A percentile compares a stretch with the other conserved stretches of the same genome.
Conservation (phyloP, 2,888 invertebrate genomes). For the Flabesymbios commensalis region DNA sequence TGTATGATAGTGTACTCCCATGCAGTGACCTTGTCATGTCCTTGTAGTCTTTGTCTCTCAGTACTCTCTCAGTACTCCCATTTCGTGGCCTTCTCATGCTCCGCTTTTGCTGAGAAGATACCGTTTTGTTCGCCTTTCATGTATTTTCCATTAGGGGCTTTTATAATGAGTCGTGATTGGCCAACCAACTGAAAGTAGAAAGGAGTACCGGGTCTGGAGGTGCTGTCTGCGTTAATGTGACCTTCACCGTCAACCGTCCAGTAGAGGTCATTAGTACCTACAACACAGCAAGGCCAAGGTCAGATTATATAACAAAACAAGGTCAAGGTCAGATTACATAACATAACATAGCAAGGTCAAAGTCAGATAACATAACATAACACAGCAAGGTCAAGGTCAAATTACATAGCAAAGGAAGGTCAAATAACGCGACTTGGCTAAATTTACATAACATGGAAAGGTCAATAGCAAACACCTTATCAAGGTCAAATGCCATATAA, state of each 20-base stretch:
- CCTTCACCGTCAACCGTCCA: conserved; percentile 90
- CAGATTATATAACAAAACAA: not conserved
- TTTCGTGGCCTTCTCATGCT: conserved; percentile 27
- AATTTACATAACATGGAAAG: too few species aligned
- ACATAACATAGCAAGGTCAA: not conserved
- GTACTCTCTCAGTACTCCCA: conserved; percentile 42
- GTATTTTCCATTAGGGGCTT: conserved; percentile 69
- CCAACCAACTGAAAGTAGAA: conserved; percentile 92
- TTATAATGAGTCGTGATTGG: conserved; percentile 90
- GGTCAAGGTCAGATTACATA: not conserved
- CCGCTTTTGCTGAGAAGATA: conserved; percentile 43
- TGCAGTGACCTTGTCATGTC: too few species aligned
- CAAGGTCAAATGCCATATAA: too few species aligned
- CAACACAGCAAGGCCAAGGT: conserved; percentile 24
- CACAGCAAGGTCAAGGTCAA: not conserved
- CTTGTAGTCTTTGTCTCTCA: too few species aligned
- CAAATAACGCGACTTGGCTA: too few species aligned
- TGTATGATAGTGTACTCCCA: too few species aligned
- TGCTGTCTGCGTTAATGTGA: conserved; percentile 79
- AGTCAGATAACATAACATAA: not conserved
- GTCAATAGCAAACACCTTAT: too few species aligned
- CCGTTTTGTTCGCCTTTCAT: conserved; percentile 60
- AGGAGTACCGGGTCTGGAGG: conserved; percentile 78
- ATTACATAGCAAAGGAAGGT: too few species aligned
- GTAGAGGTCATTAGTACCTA: conserved; percentile 90